Evolutionary conservation across 2,797 vertebrate species (phyloP).

Genomic region (Limosa lapponica): DNA sequence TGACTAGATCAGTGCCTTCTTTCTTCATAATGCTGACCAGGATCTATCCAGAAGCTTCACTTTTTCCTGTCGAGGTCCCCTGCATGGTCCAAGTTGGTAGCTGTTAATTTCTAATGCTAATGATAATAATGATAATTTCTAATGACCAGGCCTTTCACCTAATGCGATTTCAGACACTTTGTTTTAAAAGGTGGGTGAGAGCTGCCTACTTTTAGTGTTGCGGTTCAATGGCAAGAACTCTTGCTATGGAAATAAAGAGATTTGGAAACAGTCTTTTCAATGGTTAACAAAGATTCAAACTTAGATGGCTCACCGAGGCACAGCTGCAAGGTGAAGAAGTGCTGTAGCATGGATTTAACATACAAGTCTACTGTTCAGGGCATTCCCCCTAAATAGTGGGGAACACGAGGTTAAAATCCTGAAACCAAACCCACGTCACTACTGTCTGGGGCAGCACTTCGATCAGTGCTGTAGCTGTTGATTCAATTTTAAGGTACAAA

Average conservation of each 20-base stretch:
- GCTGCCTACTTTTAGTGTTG: not conserved
- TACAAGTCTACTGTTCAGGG: not conserved
- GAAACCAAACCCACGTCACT: not conserved
- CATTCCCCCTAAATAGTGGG: not conserved
- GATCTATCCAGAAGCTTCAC: not conserved
- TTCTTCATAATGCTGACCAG: not conserved
- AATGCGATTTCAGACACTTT: not conserved
- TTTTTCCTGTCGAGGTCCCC: not conserved
- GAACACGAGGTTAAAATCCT: not conserved
- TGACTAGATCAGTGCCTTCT: not conserved
- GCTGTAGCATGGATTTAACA: not conserved
- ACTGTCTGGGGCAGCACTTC: fast-evolving
- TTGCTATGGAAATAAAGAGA: not conserved
- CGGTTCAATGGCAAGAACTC: fast-evolving
- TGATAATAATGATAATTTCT: not conserved
- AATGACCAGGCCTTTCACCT: not conserved
- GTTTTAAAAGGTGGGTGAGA: not conserved
- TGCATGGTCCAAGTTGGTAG: not conserved
- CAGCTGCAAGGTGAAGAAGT: not conserved
- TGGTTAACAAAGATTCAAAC: not conserved
- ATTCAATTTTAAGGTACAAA: not conserved
- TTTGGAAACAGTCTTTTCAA: not conserved
- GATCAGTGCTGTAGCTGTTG: not conserved
- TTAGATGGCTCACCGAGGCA: not conserved
- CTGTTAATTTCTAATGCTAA: not conserved